phyloP scores from a whole-genome alignment of 2,888 invertebrate species.

The Tricholauxania praeusta region DNA sequence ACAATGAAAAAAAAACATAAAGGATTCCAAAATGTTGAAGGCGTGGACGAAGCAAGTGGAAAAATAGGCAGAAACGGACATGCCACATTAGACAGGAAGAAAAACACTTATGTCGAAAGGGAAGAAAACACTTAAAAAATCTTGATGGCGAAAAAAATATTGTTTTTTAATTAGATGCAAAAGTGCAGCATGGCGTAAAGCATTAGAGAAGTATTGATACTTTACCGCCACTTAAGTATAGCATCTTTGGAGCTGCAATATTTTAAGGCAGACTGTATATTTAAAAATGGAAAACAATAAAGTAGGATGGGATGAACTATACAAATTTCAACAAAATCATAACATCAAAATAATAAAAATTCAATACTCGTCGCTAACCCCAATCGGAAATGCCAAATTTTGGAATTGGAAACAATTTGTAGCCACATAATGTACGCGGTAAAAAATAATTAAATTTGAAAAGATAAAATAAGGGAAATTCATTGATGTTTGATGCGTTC shows the following conservation, averaged over 20 bases:
- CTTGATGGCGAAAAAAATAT: background rate
- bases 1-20: background rate
- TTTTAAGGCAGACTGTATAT: too few species aligned
- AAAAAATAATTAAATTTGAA: too few species aligned
- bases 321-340: constrained; percentile 8
- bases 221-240: too few species aligned
- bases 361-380: background rate
- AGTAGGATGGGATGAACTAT: background rate
- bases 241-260: too few species aligned
- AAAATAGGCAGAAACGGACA: constrained; percentile 8
- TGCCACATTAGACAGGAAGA: constrained; percentile 14
- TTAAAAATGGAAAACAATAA: background rate
- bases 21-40: background rate
- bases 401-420: constrained; percentile 36
- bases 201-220: background rate
- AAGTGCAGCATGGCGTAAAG: background rate
- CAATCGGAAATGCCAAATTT: constrained; percentile 55
- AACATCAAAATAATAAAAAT: constrained; percentile 13
- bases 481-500: background rate
- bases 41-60: background rate
- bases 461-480: too few species aligned
- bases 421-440: background rate
- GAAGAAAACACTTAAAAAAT: background rate
- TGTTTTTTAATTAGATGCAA: constrained; percentile 1
- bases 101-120: background rate